A percentile compares a stretch with the other conserved stretches of the same genome.
Evolutionary conservation across 1,140 invertebrate species (phyloP).

Genomic region (Lamellibrachia luymesi): DNA sequence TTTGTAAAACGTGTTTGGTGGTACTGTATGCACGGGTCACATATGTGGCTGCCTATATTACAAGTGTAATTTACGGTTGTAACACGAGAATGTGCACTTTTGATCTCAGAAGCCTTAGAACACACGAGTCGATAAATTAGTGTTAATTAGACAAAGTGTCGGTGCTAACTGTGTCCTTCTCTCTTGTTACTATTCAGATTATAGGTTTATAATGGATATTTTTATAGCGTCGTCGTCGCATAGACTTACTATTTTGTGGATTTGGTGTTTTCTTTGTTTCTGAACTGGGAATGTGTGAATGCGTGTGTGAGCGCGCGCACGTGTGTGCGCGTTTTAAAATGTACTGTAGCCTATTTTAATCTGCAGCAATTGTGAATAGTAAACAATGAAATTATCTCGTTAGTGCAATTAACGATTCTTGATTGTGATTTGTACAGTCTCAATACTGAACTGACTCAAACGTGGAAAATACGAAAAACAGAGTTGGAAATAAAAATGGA

Average conservation of each 20-base stretch:
- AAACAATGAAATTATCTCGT: neutral
- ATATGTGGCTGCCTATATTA: neutral
- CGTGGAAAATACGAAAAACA: neutral
- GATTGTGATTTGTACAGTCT: neutral
- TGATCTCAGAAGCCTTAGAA: neutral
- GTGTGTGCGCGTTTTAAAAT: neutral
- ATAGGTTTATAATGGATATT: neutral
- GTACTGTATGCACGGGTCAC: neutral
- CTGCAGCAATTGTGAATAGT: conserved; percentile 4
- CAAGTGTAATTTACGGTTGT: neutral
- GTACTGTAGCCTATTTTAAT: neutral
- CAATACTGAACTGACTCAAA: neutral
- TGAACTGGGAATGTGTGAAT: neutral
- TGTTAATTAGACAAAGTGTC: neutral
- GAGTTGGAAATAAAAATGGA: conserved; percentile 5
- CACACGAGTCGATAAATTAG: neutral
- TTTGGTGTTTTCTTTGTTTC: neutral
- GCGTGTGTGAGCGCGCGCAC: neutral
- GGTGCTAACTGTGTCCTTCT: neutral
- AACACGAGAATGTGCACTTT: neutral
- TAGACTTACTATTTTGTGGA: neutral
- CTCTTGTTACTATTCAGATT: neutral
- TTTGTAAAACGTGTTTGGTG: neutral
- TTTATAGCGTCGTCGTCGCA: neutral
- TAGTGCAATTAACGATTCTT: neutral